These are phyloP conservation scores for Leptinotarsa peninsularis DNA, from an alignment of 2,888 invertebrate genomes.

Conservation along the genomic window DNA sequence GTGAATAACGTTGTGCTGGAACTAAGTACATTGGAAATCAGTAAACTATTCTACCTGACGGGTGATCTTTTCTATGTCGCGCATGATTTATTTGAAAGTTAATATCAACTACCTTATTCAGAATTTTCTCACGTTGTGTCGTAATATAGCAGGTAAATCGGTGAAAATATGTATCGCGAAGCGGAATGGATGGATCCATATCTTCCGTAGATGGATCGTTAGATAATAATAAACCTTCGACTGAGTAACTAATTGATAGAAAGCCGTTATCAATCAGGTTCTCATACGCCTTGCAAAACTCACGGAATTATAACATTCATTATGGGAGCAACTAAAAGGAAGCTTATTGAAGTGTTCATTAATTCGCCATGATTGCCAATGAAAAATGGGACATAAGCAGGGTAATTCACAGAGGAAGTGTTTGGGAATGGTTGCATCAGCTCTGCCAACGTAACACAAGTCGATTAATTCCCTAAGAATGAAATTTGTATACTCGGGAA, in stretches of 20 bases:
- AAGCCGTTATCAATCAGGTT: not conserved
- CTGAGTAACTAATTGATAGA: constrained; percentile 9
- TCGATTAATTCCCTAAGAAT: too few species aligned
- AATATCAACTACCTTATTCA: constrained; percentile 8
- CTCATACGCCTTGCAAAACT: constrained; percentile 1
- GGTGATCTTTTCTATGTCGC: not conserved
- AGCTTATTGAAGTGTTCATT: not conserved
- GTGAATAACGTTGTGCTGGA: too few species aligned
- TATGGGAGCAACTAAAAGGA: not conserved
- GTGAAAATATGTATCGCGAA: not conserved
- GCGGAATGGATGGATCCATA: not conserved
- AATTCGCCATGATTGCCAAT: not conserved
- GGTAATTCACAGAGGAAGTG: not conserved
- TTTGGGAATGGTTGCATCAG: not conserved
- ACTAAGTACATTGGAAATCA: too few species aligned
- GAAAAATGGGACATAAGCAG: not conserved
- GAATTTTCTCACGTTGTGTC: constrained; percentile 10
- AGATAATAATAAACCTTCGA: constrained; percentile 10
- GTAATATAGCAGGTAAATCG: not conserved
- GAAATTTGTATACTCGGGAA: too few species aligned
- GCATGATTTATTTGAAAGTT: constrained; percentile 16
- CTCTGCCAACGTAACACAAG: too few species aligned
- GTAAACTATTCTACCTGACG: too few species aligned
- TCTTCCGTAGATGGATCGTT: not conserved
- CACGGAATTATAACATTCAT: not conserved